Evolutionary conservation across 2,797 vertebrate species (phyloP).

Genomic region (Platyrinchus mystaceus): DNA sequence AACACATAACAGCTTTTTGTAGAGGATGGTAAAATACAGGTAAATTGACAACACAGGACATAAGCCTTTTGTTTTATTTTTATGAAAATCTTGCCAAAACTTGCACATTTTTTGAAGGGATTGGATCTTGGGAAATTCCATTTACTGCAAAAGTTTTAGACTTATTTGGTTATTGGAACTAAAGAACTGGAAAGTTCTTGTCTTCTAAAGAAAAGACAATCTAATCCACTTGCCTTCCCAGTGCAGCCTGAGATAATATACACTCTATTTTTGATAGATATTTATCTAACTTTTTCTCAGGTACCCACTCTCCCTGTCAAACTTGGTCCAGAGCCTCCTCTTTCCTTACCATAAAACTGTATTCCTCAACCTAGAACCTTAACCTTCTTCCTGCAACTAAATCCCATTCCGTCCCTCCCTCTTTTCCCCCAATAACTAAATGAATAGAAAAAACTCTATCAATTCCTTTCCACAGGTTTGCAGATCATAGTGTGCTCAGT

Average conservation of each 20-base stretch:
- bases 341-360: not conserved
- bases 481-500: not conserved
- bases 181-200: not conserved
- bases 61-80: not conserved
- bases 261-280: not conserved
- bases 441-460: not conserved
- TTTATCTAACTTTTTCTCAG: not conserved
- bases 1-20: not conserved
- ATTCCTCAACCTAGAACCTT: not conserved
- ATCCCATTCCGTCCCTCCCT: fast-evolving
- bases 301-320: not conserved
- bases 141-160: not conserved
- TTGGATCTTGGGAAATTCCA: not conserved
- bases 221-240: not conserved
- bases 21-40: not conserved
- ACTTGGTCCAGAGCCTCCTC: not conserved
- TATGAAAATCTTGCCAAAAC: not conserved
- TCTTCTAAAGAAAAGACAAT: not conserved
- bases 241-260: not conserved
- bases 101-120: not conserved
- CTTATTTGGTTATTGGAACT: not conserved
- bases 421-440: not conserved
- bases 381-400: not conserved
- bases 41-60: not conserved
- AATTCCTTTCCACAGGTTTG: not conserved